Conservation (phyloP, 2,888 invertebrate genomes). For the Rhynchonema sp. region DNA sequence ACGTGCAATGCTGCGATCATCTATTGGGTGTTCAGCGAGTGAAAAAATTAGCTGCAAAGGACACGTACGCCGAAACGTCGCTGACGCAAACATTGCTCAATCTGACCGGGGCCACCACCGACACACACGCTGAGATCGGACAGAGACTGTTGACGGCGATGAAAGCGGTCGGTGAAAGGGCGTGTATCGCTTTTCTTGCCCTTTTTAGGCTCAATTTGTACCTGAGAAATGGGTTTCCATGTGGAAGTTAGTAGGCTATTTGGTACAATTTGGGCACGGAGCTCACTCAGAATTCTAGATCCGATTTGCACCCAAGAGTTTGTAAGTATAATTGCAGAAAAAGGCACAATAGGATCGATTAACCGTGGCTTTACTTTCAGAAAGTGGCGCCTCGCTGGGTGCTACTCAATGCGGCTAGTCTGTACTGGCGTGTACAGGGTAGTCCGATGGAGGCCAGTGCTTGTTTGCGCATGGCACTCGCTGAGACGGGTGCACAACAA, state of each 20-base stretch:
- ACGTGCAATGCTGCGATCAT: conserved; percentile 7
- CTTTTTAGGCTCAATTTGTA: no score
- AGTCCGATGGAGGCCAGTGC: conserved; percentile 48
- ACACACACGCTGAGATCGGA: conserved; percentile 46
- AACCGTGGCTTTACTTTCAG: conserved; percentile 38
- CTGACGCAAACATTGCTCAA: background rate
- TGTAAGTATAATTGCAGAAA: no score
- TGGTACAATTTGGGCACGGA: no score
- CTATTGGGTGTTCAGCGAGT: conserved; percentile 9
- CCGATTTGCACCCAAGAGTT: no score
- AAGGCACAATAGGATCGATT: no score
- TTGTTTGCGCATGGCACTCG: conserved; percentile 46
- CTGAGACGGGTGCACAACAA: conserved; percentile 1
- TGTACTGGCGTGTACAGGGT: conserved; percentile 56
- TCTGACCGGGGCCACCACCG: background rate
- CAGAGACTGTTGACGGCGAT: conserved; percentile 42
- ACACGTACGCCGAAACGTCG: conserved; percentile 10
- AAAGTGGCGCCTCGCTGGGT: conserved; percentile 53
- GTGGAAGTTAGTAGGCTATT: no score
- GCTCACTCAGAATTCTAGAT: no score
- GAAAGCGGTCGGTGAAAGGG: background rate
- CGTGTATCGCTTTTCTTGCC: background rate
- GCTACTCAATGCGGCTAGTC: conserved; percentile 48
- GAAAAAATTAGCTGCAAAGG: background rate
- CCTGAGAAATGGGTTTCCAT: no score